These are phyloP conservation scores for Palloptera scutellata DNA, from an alignment of 2,888 invertebrate genomes.

Conservation along the genomic window DNA sequence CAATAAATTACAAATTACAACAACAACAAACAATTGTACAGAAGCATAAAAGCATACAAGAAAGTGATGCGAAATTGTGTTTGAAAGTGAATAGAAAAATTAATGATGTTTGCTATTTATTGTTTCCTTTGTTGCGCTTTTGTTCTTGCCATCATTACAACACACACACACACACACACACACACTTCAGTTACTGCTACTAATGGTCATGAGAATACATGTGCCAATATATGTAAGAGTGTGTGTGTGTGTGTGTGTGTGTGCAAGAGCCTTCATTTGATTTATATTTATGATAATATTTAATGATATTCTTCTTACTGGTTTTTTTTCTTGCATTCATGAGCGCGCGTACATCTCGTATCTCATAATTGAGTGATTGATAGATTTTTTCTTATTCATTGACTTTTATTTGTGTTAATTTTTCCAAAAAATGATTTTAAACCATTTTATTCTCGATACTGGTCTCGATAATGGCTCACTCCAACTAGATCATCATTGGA, in stretches of 20 bases:
- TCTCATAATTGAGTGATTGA: not conserved
- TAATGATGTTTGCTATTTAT: slow-evolving; percentile 10
- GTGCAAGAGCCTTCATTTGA: not conserved
- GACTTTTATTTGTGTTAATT: no score
- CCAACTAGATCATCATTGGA: no score
- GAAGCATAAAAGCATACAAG: no score
- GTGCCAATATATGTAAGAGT: slow-evolving; percentile 4
- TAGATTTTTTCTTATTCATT: not conserved
- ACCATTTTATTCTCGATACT: no score
- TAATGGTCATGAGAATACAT: slow-evolving; percentile 7
- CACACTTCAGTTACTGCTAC: not conserved
- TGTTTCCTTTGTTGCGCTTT: slow-evolving; percentile 10
- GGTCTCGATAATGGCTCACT: no score
- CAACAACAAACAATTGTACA: no score
- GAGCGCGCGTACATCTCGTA: no score
- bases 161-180: not conserved
- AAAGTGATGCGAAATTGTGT: slow-evolving; percentile 15
- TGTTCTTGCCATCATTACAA: slow-evolving; percentile 8
- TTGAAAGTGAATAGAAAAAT: slow-evolving; percentile 11
- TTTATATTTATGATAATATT: no score
- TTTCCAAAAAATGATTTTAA: no score
- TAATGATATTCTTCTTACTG: no score
- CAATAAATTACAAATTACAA: no score
- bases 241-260: slow-evolving; percentile 6
- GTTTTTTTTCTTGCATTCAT: no score